Conservation (phyloP, 2,888 invertebrate species). For the Tetragonisca angustula region DNA sequence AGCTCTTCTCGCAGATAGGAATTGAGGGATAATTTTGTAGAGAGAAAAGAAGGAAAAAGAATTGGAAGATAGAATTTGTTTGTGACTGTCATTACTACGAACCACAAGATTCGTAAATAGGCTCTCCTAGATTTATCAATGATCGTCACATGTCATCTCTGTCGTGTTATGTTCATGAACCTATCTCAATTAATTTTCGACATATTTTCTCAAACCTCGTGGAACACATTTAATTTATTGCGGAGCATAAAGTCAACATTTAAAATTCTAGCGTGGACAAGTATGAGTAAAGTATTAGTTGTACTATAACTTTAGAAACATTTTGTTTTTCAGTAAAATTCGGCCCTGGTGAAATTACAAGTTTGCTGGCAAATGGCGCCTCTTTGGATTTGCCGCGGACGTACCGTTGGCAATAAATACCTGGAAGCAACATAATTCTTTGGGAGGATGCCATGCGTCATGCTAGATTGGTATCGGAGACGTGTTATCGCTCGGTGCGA, state of each 20-base stretch:
- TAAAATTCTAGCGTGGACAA: no score
- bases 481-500: slow-evolving; percentile 74
- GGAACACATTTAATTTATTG: no score
- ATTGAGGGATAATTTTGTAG: no score
- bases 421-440: slow-evolving; percentile 73
- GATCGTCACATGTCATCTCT: neutral
- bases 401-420: slow-evolving; percentile 75
- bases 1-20: neutral
- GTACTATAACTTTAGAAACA: no score
- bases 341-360: slow-evolving; percentile 2
- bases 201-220: neutral
- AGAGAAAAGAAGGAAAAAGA: no score
- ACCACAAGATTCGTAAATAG: no score
- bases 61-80: neutral
- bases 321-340: slow-evolving; percentile 23
- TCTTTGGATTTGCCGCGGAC: slow-evolving; percentile 54
- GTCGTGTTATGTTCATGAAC: neutral
- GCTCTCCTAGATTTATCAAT: neutral
- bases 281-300: no score
- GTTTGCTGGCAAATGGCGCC: slow-evolving; percentile 28
- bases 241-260: no score
- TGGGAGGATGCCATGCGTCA: slow-evolving; percentile 74
- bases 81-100: neutral
- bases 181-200: neutral
- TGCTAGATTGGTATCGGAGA: slow-evolving; percentile 79